Base-by-base conservation (phyloP, 2,797 vertebrate species). In the Enteromius thamalakanensis region DNA sequence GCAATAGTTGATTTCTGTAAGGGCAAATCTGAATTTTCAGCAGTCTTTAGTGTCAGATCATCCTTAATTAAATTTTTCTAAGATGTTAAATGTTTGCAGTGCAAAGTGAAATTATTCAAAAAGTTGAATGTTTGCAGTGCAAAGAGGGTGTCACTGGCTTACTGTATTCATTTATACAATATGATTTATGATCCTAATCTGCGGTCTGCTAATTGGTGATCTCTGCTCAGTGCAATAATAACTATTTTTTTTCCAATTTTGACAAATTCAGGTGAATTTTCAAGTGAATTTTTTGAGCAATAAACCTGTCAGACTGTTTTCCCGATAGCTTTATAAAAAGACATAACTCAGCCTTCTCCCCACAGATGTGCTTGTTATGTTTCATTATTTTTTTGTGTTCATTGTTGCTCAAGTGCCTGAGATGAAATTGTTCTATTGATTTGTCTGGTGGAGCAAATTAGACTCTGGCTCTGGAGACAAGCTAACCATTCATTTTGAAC, bases 381-480 rank as follows among this genome's bases (percentile, higher is more conserved):
- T 87, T 91, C 84, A 90, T 93, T 89, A 90, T 93, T 91, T 91
- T 93, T 92, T 90, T 89, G 83, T 92, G 86, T 93, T 91, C 91
- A 91, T 92, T 92, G 91, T 92, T 92, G 88, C 86, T 89, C 90
- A 91, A 91, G 91, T 93, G 92, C 91, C 91, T 70, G 55, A 88
- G 90, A 94, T 92, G 87, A 94, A 94, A 93, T 92, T 87, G 86
- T 93, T 90, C 87, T 92, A 95, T 94, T 94, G 94, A 95, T 94
- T 93, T 91, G 86, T 91, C 92, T 81, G 40, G 88, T 86, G 89
- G 85, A 90, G 88, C 92, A 93, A 94, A 95, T 95, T 93, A 91
- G 90, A 83, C 91, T 84, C 90, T 86, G 81, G 85, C 90, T 90
- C 90, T 64, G 86, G 89, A 91, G 90, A 86, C 82, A 77, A 80